Percentiles rank a stretch among this genome's conserved stretches.
Conservation (phyloP, 2,888 invertebrate genomes). For the Venustoraphidia nigricollis region DNA sequence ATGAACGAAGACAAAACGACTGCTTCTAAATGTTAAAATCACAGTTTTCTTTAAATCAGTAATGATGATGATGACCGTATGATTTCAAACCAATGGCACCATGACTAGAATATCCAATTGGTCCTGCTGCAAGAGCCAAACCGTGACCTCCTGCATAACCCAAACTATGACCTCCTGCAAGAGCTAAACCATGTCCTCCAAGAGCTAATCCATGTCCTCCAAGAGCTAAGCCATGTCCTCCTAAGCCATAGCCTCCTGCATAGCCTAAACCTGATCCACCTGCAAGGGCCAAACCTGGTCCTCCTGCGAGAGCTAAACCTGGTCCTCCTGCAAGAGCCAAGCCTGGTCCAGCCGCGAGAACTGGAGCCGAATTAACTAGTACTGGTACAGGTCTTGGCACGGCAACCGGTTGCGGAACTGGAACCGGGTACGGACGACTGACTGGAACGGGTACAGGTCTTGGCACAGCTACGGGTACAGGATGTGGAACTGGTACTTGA, state of each 20-base stretch:
- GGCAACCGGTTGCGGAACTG: conserved; percentile 28
- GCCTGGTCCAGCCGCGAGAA: conserved; percentile 5
- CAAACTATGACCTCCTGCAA: conserved; percentile 3
- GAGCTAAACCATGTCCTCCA: conserved; percentile 1
- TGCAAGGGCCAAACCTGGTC: conserved; percentile 1
- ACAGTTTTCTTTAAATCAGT: no score
- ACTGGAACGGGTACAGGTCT: conserved; percentile 31
- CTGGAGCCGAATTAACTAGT: conserved; percentile 8
- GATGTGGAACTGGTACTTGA: conserved; percentile 13
- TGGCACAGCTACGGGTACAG: conserved; percentile 30
- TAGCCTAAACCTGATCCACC: background rate
- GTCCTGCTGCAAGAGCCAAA: no score
- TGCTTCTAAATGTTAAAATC: no score
- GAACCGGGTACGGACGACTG: conserved; percentile 17
- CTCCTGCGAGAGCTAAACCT: conserved; percentile 4
- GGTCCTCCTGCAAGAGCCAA: conserved; percentile 14
- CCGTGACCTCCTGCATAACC: background rate
- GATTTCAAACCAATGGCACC: no score
- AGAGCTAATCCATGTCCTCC: conserved; percentile 4
- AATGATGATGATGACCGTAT: no score
- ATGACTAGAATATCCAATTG: no score
- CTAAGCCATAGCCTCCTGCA: conserved; percentile 1
- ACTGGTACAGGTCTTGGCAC: conserved; percentile 30
- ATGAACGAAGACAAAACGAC: no score
- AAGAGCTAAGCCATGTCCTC: conserved; percentile 6